A percentile compares a stretch with the other conserved stretches of the same genome.
These are phyloP conservation scores for Pleuronectes platessa DNA, from an alignment of 2,113 vertebrate species.

Conservation along the genomic window DNA sequence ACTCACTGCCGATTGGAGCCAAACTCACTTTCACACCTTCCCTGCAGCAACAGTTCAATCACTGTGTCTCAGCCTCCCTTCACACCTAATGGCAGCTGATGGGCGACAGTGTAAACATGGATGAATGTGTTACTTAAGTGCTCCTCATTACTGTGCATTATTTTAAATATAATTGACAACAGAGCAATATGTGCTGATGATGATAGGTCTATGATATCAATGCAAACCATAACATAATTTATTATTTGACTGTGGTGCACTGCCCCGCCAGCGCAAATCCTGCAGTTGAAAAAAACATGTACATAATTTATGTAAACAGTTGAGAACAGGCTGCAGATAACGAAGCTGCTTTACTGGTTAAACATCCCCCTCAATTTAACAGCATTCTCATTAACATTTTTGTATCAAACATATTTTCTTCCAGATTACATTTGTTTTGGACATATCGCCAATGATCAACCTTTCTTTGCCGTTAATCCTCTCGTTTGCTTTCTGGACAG, in stretches of 20 bases:
- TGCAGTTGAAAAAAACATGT: constrained; percentile 29
- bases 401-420: not conserved
- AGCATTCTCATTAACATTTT: not conserved
- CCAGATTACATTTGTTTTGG: too few species aligned
- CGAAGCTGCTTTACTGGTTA: constrained; percentile 46
- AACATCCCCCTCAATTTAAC: constrained; percentile 35
- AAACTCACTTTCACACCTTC: constrained; percentile 61
- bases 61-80: constrained; percentile 7
- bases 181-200: not conserved
- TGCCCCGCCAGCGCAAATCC: constrained; percentile 57
- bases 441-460: too few species aligned
- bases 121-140: constrained; percentile 3
- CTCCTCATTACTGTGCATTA: not conserved
- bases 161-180: constrained; percentile 20
- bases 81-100: not conserved
- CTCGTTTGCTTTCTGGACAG: too few species aligned
- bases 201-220: constrained; percentile 39
- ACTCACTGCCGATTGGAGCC: constrained; percentile 45
- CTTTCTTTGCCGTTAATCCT: too few species aligned
- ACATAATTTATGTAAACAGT: constrained; percentile 61
- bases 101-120: constrained; percentile 21
- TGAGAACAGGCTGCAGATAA: constrained; percentile 4
- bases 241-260: constrained; percentile 20
- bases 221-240: constrained; percentile 47
- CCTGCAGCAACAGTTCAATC: constrained; percentile 37